Percentiles rank a stretch among this genome's conserved stretches.
phyloP scores from a whole-genome alignment of 1,140 invertebrate species.

The Rhynchophorus ferrugineus region DNA sequence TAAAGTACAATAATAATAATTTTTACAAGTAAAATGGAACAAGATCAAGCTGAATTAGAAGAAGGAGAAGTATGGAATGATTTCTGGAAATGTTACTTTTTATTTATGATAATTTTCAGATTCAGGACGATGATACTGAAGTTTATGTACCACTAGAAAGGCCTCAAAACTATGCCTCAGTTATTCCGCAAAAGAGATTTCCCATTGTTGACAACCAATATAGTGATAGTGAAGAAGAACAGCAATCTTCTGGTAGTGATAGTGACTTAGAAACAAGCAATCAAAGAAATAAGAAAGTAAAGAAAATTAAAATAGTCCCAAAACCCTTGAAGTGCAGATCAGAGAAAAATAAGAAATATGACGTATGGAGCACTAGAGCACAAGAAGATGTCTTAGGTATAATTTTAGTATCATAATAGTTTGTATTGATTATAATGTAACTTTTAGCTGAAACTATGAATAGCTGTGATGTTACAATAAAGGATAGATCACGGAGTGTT shows the following conservation, averaged over 20 bases:
- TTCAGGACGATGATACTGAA: constrained; percentile 32
- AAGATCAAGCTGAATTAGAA: constrained; percentile 30
- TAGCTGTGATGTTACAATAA: constrained; percentile 50
- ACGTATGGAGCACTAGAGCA: constrained; percentile 53
- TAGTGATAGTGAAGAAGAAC: constrained; percentile 41
- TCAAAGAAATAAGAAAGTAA: constrained; percentile 30
- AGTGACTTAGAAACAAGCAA: constrained; percentile 43
- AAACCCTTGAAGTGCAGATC: constrained; percentile 29
- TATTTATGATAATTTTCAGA: constrained; percentile 6
- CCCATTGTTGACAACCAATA: constrained; percentile 22
- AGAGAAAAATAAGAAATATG: constrained; percentile 46
- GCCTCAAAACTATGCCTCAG: constrained; percentile 34
- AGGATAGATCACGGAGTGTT: constrained; percentile 47
- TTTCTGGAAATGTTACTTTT: neutral
- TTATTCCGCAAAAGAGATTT: constrained; percentile 36
- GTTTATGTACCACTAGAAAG: constrained; percentile 44
- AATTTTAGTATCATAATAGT: neutral
- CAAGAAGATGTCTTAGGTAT: constrained; percentile 50
- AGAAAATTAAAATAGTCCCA: constrained; percentile 42
- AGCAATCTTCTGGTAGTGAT: constrained; percentile 42
- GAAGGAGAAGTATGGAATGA: constrained; percentile 40
- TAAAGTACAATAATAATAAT: no score
- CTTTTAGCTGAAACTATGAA: constrained; percentile 49
- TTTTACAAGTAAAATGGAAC: constrained; percentile 23
- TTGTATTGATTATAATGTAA: neutral